Base-by-base conservation (phyloP, 1,140 invertebrate species). In the Mizuhopecten yessoensis region DNA sequence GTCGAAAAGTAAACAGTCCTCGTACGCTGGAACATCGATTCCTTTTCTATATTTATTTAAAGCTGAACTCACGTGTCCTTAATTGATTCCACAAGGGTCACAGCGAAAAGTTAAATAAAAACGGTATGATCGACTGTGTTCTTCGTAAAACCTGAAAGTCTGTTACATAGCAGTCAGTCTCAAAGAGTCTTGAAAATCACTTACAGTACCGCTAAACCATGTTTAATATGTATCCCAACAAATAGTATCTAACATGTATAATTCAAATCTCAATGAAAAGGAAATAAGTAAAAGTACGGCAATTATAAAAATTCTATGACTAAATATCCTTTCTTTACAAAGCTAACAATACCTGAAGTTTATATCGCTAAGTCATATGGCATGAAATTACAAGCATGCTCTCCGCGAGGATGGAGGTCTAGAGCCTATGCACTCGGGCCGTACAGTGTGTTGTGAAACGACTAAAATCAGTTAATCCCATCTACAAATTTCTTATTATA, bases 401-500 rank as follows among this genome's bases (percentile, higher is more conserved):
- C 57, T 29, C n/a, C 5, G 57, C 57, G n/a, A 29, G 57, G 57
- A 75, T 29, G 57, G 57, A 75, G 57, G 57, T 75, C 57, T n/a
- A 5, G n/a, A 75, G 57, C 57, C n/a, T 7, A 29, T 75, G 57
- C 17, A 29, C 57, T 75, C 57, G 29, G 57, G 29, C 15, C 57
- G 23, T 75, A 75, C 57, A 5, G 57, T 17, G 57, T 17, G 57
- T 75, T 75, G 17, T 75, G 57, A 75, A 75, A 75, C 57, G 5
- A n/a, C 29, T 29, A 17, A n/a, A 75, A 29, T 5, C 57, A 0
- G 23, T 13, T 75, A 75, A 75, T 29, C n/a, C 57, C 57, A 75
- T 75, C 23, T 75, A 75, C 57, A 75, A 75, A n/a, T 29, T 75
- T 29, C n/a, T 75, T 75, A 75, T 29, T 75, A 75, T 75, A 75